Evolutionary conservation across 2,113 vertebrate species (phyloP).

Genomic region (Notothenia rossii): DNA sequence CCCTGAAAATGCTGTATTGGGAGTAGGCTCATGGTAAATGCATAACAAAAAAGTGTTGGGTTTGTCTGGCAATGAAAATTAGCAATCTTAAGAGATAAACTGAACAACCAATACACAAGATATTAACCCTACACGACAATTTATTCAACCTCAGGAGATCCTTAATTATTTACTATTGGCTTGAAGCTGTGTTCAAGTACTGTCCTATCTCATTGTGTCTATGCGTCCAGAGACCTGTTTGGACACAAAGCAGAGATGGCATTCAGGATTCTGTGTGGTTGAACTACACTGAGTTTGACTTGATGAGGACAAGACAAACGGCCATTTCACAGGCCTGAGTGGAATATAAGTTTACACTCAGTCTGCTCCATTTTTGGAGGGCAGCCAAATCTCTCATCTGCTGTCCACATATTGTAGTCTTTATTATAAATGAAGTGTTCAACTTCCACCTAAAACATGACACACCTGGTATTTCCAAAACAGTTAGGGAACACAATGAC

Average conservation of each 20-base stretch:
- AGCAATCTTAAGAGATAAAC: neutral
- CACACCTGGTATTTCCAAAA: slow-evolving; percentile 36
- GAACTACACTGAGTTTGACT: slow-evolving; percentile 1
- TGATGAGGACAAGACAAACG: slow-evolving; percentile 24
- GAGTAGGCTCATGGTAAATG: neutral
- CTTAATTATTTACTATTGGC: neutral
- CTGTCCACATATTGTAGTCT: slow-evolving; percentile 41
- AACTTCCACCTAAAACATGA: slow-evolving; percentile 54
- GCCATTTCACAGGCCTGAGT: slow-evolving; percentile 11
- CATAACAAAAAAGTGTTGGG: neutral
- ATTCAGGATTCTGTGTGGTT: neutral
- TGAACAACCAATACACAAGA: neutral
- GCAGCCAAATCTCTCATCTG: slow-evolving; percentile 54
- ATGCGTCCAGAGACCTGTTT: slow-evolving; percentile 18
- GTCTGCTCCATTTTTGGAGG: slow-evolving; percentile 36
- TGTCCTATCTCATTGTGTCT: slow-evolving; percentile 17
- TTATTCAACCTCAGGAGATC: neutral
- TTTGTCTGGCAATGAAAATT: neutral
- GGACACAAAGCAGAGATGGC: slow-evolving; percentile 29
- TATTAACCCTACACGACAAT: neutral
- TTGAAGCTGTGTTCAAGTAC: neutral
- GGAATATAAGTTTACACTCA: slow-evolving; percentile 16
- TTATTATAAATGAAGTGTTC: slow-evolving; percentile 43
- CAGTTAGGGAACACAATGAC: slow-evolving; percentile 40
- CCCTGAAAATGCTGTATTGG: neutral